These are phyloP conservation scores for Chanos chanos DNA, from an alignment of 2,797 vertebrate species.

Conservation along the genomic window DNA sequence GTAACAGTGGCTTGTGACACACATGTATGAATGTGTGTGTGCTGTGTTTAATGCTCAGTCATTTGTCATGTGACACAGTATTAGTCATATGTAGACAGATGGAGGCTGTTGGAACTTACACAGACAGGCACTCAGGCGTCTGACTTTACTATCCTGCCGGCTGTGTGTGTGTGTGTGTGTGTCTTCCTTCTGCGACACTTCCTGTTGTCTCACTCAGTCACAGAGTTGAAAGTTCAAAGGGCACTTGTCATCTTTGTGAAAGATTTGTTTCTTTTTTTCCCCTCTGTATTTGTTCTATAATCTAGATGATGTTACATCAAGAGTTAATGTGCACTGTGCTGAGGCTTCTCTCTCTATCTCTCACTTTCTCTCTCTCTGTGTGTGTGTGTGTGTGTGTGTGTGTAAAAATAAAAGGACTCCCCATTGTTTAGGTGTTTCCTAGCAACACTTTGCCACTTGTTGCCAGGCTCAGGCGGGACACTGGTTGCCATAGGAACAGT, in stretches of 20 bases:
- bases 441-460: slow-evolving; percentile 43
- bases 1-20: not conserved
- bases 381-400: not conserved
- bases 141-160: too few relatives aligned
- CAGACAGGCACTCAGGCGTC: too few relatives aligned
- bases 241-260: not conserved
- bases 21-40: not conserved
- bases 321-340: slow-evolving; percentile 7
- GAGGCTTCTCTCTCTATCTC: too few relatives aligned
- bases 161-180: not conserved
- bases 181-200: not conserved
- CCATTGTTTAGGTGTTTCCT: slow-evolving; percentile 29
- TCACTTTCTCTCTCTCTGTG: not conserved
- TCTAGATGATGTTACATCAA: not conserved
- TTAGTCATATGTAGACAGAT: too few relatives aligned
- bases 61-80: slow-evolving; percentile 9
- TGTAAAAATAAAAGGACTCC: not conserved
- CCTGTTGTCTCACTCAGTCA: not conserved
- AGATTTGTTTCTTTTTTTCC: not conserved
- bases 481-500: slow-evolving; percentile 33
- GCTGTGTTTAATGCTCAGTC: not conserved
- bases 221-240: not conserved
- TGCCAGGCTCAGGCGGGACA: slow-evolving; percentile 35
- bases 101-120: not conserved
- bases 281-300: not conserved